A percentile compares a stretch with the other conserved stretches of the same genome.
Evolutionary conservation across 2,888 invertebrate genomes (phyloP).

Genomic region (Leptura quadrifasciata): DNA sequence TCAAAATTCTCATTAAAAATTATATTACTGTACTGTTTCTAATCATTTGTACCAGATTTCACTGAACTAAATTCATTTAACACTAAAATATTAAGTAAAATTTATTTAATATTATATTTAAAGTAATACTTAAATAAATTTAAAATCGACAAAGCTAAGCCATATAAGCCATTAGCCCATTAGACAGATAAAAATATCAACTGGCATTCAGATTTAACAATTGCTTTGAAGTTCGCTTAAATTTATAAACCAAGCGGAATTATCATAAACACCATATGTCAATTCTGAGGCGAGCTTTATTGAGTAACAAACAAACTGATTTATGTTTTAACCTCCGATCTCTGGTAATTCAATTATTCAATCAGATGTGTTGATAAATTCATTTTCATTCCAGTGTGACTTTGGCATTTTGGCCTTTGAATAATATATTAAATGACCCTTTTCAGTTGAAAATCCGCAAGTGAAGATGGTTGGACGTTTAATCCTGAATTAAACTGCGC

Average conservation of each 20-base stretch:
- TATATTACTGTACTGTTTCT: no score
- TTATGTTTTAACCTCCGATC: conserved; percentile 4
- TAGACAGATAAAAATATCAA: background rate
- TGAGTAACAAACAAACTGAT: conserved; percentile 3
- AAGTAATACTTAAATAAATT: background rate
- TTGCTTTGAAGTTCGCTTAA: background rate
- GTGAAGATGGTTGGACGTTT: background rate
- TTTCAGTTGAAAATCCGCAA: background rate
- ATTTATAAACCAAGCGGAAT: background rate
- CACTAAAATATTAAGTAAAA: no score
- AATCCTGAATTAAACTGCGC: no score
- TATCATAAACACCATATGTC: background rate
- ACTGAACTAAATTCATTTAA: no score
- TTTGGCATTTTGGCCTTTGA: background rate
- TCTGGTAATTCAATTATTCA: background rate
- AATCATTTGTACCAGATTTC: no score
- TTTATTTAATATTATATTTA: no score
- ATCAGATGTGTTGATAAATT: background rate
- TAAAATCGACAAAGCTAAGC: background rate
- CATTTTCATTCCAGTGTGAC: conserved; percentile 3
- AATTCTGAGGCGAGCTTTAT: background rate
- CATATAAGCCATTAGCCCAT: background rate
- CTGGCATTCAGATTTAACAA: background rate
- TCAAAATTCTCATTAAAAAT: no score
- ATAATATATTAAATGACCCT: background rate